Evolutionary conservation across 2,113 vertebrate genomes (phyloP).

Genomic region (Abramis brama): DNA sequence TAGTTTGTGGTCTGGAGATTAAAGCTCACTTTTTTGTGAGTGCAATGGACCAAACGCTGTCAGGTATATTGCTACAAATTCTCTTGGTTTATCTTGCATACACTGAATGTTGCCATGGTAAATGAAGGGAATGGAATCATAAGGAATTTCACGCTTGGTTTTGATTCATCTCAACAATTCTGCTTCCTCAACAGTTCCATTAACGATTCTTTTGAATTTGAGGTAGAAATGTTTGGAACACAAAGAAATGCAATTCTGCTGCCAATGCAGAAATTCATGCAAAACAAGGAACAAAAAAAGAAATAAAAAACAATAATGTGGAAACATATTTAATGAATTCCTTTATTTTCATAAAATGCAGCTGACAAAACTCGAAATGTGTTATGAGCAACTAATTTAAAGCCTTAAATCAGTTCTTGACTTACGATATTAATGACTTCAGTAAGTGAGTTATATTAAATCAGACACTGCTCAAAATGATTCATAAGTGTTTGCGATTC

Average conservation of each 20-base stretch:
- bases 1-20: conserved; percentile 29
- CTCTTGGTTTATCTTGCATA: conserved; percentile 9
- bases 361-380: not conserved
- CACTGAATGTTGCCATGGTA: not conserved
- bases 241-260: not conserved
- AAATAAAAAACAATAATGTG: too few species aligned
- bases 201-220: not conserved
- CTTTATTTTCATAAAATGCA: not conserved
- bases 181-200: not conserved
- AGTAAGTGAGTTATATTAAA: too few species aligned
- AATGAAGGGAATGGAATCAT: not conserved
- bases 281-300: not conserved
- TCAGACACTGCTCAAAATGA: too few species aligned
- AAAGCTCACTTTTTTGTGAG: not conserved
- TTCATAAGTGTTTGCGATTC: not conserved
- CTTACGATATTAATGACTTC: too few species aligned
- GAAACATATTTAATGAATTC: not conserved
- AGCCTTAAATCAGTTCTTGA: too few species aligned
- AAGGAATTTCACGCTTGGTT: not conserved
- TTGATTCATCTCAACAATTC: not conserved
- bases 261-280: not conserved
- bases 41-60: not conserved
- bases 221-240: not conserved
- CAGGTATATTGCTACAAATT: not conserved
- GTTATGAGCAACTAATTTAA: too few species aligned